Conservation (phyloP, 2,888 invertebrate species). For the Aphidius colemani region DNA sequence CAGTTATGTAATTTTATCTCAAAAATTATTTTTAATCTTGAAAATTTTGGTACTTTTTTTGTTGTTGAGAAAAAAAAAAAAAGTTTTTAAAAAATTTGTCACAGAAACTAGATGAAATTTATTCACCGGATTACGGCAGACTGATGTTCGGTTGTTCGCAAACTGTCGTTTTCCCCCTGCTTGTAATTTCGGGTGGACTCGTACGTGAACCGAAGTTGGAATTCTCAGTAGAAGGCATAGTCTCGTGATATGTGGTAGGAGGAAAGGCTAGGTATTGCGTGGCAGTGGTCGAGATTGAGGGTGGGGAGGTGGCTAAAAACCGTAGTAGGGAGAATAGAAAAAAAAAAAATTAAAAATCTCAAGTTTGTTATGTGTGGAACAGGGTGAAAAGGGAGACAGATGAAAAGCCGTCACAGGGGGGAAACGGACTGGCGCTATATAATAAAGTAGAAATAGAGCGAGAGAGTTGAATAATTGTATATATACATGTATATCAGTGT, state of each 20-base stretch:
- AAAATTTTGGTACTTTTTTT: constrained; percentile 1
- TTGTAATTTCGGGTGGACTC: constrained; percentile 53
- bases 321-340: too few species aligned
- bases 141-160: constrained; percentile 49
- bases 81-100: too few species aligned
- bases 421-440: constrained; percentile 18
- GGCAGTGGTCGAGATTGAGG: constrained; percentile 26
- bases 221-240: constrained; percentile 36
- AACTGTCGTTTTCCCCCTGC: constrained; percentile 52
- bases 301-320: constrained; percentile 4
- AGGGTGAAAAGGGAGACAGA: constrained; percentile 30
- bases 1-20: too few species aligned
- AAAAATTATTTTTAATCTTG: background rate
- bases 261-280: constrained; percentile 11
- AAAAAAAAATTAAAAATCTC: too few species aligned
- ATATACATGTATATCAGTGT: too few species aligned
- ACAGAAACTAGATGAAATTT: constrained; percentile 27
- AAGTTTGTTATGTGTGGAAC: constrained; percentile 11
- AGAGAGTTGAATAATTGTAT: constrained; percentile 14
- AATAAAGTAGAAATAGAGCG: constrained; percentile 34
- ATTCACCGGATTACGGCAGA: constrained; percentile 60
- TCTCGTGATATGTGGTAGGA: constrained; percentile 39
- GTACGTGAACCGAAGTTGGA: constrained; percentile 50
- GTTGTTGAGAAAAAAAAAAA: background rate
- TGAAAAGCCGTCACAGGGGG: constrained; percentile 26